Base-by-base conservation (phyloP, 2,888 invertebrate species). In the Clivina fossor region DNA sequence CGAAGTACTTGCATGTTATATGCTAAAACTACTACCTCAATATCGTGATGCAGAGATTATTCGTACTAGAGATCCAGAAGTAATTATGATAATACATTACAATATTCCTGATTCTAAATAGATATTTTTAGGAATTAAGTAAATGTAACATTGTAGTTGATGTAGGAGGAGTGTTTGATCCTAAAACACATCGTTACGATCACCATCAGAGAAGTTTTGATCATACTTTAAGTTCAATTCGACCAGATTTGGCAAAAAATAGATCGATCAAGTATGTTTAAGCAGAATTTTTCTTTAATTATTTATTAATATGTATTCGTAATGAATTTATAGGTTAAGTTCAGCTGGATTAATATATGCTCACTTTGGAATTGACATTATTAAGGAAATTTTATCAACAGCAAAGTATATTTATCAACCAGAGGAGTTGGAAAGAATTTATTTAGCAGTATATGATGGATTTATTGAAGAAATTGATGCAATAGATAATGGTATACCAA, bases 401-500 rank as follows among this genome's bases (percentile, higher is more conserved):
- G 64, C 73, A 3, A 74, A 77, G 1, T 69, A 76, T 4, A 70
- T 78, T 30, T 69, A 77, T 15, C 66, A 75, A 0, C 74, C 76
- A 1, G 73, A 80, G 2, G 78, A 83, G 48, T 64, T 87, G 0
- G 74, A 73, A 57, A 65, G 76, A 1, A 74, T 90, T 9, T 92
- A 79, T 65, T 76, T 79, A 59, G 82, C 84, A 69, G 79, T 98
- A 0, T 99, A 99, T 71, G 85, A 89, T 61, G 81, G 81, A 56
- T 89, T 98, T 51, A 84, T 99, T 9, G 86, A 89, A 75, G 96
- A 97, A 78, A 80, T 99, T 57, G 99, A 99, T 76, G 98, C 90
- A 1, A 88, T 97, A 51, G 99, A 99, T 71, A 99, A 99, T 77
- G 99, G 98, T n/a, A 80, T 97, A 0, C 84, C 86, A 0, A 88